Evolutionary conservation across 2,113 vertebrate species (phyloP), one percentile per base, ranked within the genome.

Genomic region (Puntigrus tetrazona): DNA sequence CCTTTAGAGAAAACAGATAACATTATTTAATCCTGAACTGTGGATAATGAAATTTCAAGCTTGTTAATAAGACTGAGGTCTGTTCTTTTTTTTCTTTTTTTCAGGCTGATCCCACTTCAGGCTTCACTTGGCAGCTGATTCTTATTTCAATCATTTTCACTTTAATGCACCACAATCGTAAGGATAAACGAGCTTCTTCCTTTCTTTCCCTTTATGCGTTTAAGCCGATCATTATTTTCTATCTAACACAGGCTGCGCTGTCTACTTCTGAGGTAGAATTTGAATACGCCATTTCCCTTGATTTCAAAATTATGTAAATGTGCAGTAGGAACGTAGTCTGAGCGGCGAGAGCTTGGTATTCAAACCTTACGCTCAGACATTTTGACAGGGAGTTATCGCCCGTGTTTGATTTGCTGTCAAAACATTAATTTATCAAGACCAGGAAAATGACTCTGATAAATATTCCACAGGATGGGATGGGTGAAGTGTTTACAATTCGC

Each of bases 41-140:
- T 55, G 84, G 85, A 88, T 89, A 88, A 90, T 90, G 59, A 78
- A 85, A 89, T 89, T 85, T 85, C 47, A 83, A 86, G 87, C 78
- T 73, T 84, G 70, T 85, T 90, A 90, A 90, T 88, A 72, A 70
- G 82, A 83, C 59, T 61, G 52, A 74, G 70, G 41, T 70, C 72
- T 72, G 41, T 59, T 43, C 9, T 74, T 82, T 9, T 22, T 63
- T 31, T 7, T 69, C 55, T 57, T 69, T 73, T 82, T 45, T 52
- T 22, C 81, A 83, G 27, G 65, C 25, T 43, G 82, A 79, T 72
- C 76, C 69, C 69, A 22, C 70, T 25, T 57, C 25, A 55, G 11
- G 72, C 84, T 86, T 29, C 27, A 69, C 61, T 87, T 87, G 73
- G 50, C 81, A 78, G 41, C 78, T 52, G 84, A 86, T 88, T 87